Base-by-base conservation (phyloP, 1,140 invertebrate genomes). In the Aphaenogaster ashmeadi region DNA sequence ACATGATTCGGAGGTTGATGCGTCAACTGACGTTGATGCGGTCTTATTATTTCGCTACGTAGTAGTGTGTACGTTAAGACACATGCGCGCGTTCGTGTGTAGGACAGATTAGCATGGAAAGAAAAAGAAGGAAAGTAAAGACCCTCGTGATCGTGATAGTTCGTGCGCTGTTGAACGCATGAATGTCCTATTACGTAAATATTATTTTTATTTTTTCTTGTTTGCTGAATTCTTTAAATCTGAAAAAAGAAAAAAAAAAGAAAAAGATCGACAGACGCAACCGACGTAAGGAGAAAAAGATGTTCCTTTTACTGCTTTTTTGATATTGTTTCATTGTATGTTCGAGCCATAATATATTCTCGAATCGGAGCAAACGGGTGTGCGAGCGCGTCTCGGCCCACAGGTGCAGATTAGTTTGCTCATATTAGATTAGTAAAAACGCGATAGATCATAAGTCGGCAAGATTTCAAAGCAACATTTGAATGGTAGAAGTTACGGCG, bases 321-420 rank as follows among this genome's bases (percentile, higher is more conserved):
- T 84, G 41, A 84, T 84, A 81, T 81, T 81, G 69, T 84, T 84
- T 84, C 69, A 75, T 27, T 47, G 27, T 83, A 83, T 47, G 11
- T 83, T 74, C 80, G 69, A 84, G 69, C 80, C 54, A 62, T 84
- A 60, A 75, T 47, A 71, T 81, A 58, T 83, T 27, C 18, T 84
- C 80, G 58, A 79, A 36, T 50, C 44, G 18, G 58, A 66, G 60
- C 27, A 74, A 84, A 84, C 54, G 18, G 69, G 56, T 27, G 27
- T 27, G 67, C 71, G 67, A 84, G 56, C 13, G 80, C 38, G 11
- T 54, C 54, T 84, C 56, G 54, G 41, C 69, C 41, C 80, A 75
- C 80, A 84, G 80, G 80, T 84, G 80, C 80, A 75, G 54, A 89
- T 78, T 74, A 88, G 88, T 84, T 84, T 84, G 80, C 80, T 90